These are phyloP conservation scores for Lycophotia porphyrea DNA, from an alignment of 2,888 invertebrate species.

Conservation along the genomic window DNA sequence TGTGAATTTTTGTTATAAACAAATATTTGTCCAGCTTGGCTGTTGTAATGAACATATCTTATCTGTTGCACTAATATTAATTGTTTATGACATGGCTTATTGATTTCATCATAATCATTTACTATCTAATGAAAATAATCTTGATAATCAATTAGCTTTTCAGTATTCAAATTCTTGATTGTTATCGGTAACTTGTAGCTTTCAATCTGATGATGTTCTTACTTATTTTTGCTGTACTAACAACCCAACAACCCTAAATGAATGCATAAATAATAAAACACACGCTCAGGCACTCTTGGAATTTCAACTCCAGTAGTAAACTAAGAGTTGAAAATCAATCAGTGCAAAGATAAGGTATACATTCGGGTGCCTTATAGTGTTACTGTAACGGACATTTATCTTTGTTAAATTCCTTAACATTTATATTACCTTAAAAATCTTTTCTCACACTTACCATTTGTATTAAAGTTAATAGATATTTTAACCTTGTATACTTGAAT, in stretches of 20 bases:
- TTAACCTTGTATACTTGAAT: slow-evolving; percentile 16
- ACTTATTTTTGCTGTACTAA: not conserved
- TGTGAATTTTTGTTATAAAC: not conserved
- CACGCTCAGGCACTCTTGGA: not conserved
- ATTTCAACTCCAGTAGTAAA: not conserved
- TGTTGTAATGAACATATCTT: not conserved
- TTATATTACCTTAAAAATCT: not conserved
- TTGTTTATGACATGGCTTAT: slow-evolving; percentile 1
- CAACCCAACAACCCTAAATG: not conserved
- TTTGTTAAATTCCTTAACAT: not conserved
- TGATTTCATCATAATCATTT: slow-evolving; percentile 2
- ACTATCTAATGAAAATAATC: not conserved
- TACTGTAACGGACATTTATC: not conserved
- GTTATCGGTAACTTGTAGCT: not conserved
- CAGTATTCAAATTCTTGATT: not conserved
- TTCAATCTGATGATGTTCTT: not conserved
- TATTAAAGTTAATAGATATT: not conserved
- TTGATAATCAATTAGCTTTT: not conserved
- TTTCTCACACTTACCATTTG: not conserved
- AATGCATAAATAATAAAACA: not conserved
- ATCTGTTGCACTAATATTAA: not conserved
- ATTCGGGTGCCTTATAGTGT: not conserved
- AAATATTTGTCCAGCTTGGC: not conserved
- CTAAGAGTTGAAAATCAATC: not conserved
- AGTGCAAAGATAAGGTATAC: not conserved